Percentiles rank a stretch among this genome's conserved stretches.
Conservation (phyloP, 2,888 invertebrate species). For the Salticus scenicus region DNA sequence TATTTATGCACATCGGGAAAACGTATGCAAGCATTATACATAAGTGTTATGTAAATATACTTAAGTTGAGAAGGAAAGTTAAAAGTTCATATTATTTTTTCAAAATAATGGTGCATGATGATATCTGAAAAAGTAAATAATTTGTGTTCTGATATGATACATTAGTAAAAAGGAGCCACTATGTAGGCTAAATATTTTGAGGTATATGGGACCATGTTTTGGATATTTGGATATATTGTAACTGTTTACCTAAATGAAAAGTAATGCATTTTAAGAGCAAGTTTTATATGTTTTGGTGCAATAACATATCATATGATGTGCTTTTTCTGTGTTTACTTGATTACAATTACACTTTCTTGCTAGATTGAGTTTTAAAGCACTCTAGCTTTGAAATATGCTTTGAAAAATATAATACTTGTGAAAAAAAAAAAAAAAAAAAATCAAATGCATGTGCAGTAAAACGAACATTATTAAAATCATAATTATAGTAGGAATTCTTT, state of each 20-base stretch:
- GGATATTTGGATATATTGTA: neutral
- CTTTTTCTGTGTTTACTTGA: neutral
- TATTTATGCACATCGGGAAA: neutral
- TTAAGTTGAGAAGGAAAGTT: neutral
- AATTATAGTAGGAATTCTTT: neutral
- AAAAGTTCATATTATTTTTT: neutral
- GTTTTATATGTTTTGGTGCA: conserved; percentile 40
- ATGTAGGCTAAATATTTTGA: neutral
- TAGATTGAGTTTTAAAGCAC: neutral
- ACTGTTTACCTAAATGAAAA: neutral
- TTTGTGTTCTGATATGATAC: neutral
- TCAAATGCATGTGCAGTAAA: neutral
- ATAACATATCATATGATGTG: conserved; percentile 42
- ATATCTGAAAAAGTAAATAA: neutral
- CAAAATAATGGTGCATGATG: neutral
- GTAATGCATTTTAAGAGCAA: conserved; percentile 26
- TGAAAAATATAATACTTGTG: neutral
- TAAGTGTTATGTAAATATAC: neutral
- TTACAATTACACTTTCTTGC: neutral
- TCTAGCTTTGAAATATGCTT: neutral
- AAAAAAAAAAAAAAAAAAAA: neutral
- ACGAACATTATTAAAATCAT: neutral
- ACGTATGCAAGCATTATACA: neutral
- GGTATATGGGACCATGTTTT: conserved; percentile 9
- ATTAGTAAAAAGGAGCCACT: neutral